Conservation (phyloP, 1,140 invertebrate genomes). For the Portunus trituberculatus region DNA sequence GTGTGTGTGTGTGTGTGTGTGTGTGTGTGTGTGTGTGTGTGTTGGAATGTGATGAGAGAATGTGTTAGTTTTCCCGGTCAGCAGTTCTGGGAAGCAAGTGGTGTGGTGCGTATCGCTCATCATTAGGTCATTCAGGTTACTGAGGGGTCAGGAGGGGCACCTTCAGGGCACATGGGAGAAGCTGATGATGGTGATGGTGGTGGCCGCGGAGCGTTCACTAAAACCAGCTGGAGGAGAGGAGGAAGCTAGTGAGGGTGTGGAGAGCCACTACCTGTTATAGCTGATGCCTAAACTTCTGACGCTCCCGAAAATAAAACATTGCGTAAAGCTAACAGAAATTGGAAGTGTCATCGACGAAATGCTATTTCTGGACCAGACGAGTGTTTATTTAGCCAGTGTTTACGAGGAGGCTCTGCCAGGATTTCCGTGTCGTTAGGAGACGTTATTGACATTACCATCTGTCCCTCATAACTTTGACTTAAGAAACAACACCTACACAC, state of each 20-base stretch:
- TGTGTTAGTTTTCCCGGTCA: too few relatives aligned
- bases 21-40: constrained; percentile 12
- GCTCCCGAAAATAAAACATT: background rate
- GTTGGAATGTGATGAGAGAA: background rate
- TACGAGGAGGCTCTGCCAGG: background rate
- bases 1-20: constrained; percentile 7
- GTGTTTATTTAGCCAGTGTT: constrained; percentile 3
- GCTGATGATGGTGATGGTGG: background rate
- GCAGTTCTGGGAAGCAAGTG: too few relatives aligned
- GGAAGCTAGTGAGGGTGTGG: background rate
- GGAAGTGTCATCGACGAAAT: background rate
- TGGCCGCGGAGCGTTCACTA: background rate
- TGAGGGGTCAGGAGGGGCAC: background rate
- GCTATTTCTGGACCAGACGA: background rate
- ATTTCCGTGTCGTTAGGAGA: background rate
- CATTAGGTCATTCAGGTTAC: background rate
- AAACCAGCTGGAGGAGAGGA: background rate
- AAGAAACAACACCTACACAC: background rate
- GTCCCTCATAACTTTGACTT: background rate
- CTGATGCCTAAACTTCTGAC: background rate
- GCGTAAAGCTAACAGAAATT: background rate
- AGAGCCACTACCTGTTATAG: background rate
- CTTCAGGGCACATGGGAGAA: background rate
- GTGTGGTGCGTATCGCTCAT: background rate
- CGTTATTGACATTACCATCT: background rate